Evolutionary conservation across 2,888 invertebrate genomes (phyloP).

Genomic region (Nyleta sp.): DNA sequence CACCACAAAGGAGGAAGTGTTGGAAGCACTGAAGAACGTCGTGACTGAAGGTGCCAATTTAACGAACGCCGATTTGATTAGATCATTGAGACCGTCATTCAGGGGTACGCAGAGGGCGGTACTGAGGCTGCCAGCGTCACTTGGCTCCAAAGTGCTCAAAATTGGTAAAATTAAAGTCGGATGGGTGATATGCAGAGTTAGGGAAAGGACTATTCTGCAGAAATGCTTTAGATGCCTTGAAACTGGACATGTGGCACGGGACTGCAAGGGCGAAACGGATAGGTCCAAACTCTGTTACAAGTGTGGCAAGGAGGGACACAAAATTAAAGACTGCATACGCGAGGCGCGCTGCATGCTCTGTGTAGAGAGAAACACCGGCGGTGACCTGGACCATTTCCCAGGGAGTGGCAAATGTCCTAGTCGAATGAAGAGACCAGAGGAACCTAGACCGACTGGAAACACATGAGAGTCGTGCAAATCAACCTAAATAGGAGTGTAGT

Average conservation of each 20-base stretch:
- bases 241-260: no score
- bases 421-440: background rate
- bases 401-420: background rate
- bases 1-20: no score
- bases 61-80: no score
- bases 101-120: slow-evolving; percentile 40
- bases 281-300: slow-evolving; percentile 17
- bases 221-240: no score
- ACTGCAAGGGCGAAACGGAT: no score
- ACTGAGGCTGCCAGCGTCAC: slow-evolving; percentile 3
- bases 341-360: no score
- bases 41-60: no score
- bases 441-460: no score
- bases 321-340: no score
- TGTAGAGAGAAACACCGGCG: background rate
- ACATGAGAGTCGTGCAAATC: background rate
- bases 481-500: slow-evolving; percentile 19
- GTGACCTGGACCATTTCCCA: background rate
- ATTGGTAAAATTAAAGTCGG: slow-evolving; percentile 31
- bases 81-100: slow-evolving; percentile 28
- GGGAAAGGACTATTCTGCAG: no score
- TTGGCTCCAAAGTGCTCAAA: background rate
- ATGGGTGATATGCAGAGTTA: slow-evolving; percentile 56
- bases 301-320: no score
- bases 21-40: no score